Conservation (phyloP, 30 jellyfish, hydroid and myxozoan genomes). For the Hydra vulgaris region DNA sequence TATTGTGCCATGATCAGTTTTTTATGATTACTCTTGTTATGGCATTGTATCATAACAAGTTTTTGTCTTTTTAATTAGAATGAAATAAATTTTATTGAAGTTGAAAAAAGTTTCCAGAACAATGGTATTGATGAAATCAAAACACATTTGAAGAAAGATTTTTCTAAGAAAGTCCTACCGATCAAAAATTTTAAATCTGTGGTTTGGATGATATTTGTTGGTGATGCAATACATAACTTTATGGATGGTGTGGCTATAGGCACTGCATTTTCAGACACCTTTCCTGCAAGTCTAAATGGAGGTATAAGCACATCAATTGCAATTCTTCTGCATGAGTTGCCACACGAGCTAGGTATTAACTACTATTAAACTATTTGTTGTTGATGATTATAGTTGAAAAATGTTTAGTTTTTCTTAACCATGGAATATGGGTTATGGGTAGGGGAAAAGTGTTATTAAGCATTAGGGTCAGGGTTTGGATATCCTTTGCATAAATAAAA, state of each 20-base stretch:
- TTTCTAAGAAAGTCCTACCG: not conserved
- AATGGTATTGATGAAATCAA: not conserved
- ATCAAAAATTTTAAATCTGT: constrained; percentile 33
- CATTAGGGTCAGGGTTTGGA: too few species aligned
- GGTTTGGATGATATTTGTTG: constrained; percentile 83
- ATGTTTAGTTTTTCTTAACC: too few species aligned
- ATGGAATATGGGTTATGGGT: too few species aligned
- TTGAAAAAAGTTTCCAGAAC: not conserved
- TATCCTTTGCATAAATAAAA: too few species aligned
- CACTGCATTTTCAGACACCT: constrained; percentile 76
- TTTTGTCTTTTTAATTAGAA: not conserved
- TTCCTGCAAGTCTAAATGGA: constrained; percentile 80
- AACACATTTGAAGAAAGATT: not conserved
- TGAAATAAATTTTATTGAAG: not conserved
- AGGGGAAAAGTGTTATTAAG: too few species aligned
- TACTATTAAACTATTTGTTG: too few species aligned
- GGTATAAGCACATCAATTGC: constrained; percentile 97
- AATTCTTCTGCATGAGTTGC: constrained; percentile 77
- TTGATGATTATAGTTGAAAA: too few species aligned
- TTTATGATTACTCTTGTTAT: not conserved
- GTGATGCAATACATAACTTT: constrained; percentile 85
- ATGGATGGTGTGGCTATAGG: constrained; percentile 96
- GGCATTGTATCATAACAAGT: not conserved
- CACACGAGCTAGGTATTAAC: constrained; percentile 96
- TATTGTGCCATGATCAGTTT: not conserved